Base-by-base conservation (phyloP, 1,140 invertebrate genomes). In the Nymphalis io region DNA sequence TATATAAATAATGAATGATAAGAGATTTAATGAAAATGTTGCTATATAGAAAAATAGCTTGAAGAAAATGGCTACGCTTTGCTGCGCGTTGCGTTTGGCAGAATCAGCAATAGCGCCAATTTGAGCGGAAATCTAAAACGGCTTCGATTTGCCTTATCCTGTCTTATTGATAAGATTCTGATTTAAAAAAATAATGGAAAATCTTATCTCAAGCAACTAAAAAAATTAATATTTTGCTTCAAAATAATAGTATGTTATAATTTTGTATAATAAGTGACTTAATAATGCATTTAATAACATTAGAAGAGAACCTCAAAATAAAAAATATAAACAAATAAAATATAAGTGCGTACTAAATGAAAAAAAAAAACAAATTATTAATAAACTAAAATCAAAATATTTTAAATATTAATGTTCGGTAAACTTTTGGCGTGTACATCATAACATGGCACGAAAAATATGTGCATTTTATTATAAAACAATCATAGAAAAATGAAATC, bases 401-500 rank as follows among this genome's bases (percentile, higher is more conserved):
- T 10, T n/a, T 23, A 53, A 55, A 55, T 15, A n/a, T 10, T 12
- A 15, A 55, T 18, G 12, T 2, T 23, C 11, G 3, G 15, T 4
- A 55, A 55, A 13, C 51, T 55, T 55, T 55, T 27, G 51, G 20
- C 51, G 51, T 18, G 15, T 23, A 51, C 46, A 51, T 51, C 46
- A 15, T 55, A 23, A 55, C 21, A 44, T 27, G 15, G 51, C 51
- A 55, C 51, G 23, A 55, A 13, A 27, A 12, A 55, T 27, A 33
- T n/a, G 51, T 55, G 51, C 51, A 55, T 23, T 55, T 27, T 23
- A 5, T 55, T 55, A 20, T 51, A 11, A n/a, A 51, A 21, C 8
- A 20, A 51, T 67, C 27, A 40, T 48, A 62, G 38, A 68, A 60
- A 68, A 68, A 48, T 3, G 46, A 65, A 65, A n/a, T 61, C 83